A percentile compares a stretch with the other conserved stretches of the same genome.
Evolutionary conservation across 2,888 invertebrate genomes (phyloP).

Genomic region (Lithophane ornitopus): DNA sequence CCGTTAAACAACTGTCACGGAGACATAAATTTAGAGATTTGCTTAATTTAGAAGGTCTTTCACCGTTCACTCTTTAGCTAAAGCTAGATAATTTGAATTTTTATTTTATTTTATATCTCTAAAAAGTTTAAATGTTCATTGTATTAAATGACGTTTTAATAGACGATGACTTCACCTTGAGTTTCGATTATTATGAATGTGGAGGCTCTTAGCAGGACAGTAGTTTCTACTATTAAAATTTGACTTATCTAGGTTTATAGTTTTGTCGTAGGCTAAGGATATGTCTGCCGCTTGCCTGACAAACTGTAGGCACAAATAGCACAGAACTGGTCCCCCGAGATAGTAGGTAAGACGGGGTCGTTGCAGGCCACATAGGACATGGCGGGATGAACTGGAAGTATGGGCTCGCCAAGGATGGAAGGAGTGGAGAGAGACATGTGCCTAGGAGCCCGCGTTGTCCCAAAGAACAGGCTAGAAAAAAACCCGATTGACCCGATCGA

Average conservation of each 20-base stretch:
- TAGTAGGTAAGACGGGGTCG: too few relatives aligned
- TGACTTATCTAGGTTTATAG: not conserved
- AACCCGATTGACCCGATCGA: not conserved
- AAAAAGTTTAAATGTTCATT: constrained; percentile 57
- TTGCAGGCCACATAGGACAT: too few relatives aligned
- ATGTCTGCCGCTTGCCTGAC: too few relatives aligned
- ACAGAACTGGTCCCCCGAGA: too few relatives aligned
- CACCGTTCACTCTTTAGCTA: constrained; percentile 70
- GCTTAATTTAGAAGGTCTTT: constrained; percentile 80
- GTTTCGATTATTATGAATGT: constrained; percentile 23
- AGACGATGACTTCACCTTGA: constrained; percentile 49
- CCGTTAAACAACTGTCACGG: constrained; percentile 72
- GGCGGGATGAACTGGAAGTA: too few relatives aligned
- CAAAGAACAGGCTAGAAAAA: too few relatives aligned
- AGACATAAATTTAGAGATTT: constrained; percentile 82
- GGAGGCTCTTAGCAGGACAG: constrained; percentile 14
- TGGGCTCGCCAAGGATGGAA: too few relatives aligned
- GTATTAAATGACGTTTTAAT: constrained; percentile 59
- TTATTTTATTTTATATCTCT: constrained; percentile 49
- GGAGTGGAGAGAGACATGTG: too few relatives aligned
- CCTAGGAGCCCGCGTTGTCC: too few relatives aligned
- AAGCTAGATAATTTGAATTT: constrained; percentile 67
- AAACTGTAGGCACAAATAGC: too few relatives aligned
- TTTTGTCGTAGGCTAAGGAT: not conserved
- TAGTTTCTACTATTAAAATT: constrained; percentile 9